Conservation (phyloP, 1,140 invertebrate species). For the Lordiphosa clarofinis region DNA sequence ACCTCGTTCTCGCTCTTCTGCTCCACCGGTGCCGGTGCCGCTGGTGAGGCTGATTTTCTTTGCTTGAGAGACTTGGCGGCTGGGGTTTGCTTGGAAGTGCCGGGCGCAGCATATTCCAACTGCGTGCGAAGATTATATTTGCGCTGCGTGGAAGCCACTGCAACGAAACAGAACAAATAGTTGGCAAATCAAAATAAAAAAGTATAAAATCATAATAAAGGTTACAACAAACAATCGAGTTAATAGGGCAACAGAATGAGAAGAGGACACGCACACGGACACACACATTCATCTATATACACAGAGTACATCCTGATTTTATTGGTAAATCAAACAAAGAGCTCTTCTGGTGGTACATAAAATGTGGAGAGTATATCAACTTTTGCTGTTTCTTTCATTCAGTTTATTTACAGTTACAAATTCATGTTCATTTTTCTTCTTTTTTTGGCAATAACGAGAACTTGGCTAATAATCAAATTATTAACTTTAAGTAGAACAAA, state of each 20-base stretch:
- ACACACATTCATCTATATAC: constrained; percentile 23
- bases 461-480: constrained; percentile 48
- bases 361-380: constrained; percentile 18
- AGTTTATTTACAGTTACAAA: constrained; percentile 51
- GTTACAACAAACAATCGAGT: constrained; percentile 11
- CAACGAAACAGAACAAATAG: constrained; percentile 49
- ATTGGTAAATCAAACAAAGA: constrained; percentile 6
- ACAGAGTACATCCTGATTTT: constrained; percentile 9
- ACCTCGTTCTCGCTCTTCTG: constrained; percentile 55
- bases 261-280: constrained; percentile 14
- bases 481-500: constrained; percentile 26
- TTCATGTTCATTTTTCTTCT: constrained; percentile 13
- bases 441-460: constrained; percentile 68
- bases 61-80: neutral
- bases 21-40: neutral
- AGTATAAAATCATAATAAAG: constrained; percentile 23
- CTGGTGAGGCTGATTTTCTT: neutral
- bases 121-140: constrained; percentile 48
- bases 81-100: constrained; percentile 31
- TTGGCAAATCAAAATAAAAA: constrained; percentile 55
- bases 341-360: neutral
- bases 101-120: constrained; percentile 18
- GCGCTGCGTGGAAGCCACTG: constrained; percentile 20
- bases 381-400: constrained; percentile 19
- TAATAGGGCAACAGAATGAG: constrained; percentile 12